Evolutionary conservation across 2,797 vertebrate genomes (phyloP).

Genomic region (Merluccius polli): DNA sequence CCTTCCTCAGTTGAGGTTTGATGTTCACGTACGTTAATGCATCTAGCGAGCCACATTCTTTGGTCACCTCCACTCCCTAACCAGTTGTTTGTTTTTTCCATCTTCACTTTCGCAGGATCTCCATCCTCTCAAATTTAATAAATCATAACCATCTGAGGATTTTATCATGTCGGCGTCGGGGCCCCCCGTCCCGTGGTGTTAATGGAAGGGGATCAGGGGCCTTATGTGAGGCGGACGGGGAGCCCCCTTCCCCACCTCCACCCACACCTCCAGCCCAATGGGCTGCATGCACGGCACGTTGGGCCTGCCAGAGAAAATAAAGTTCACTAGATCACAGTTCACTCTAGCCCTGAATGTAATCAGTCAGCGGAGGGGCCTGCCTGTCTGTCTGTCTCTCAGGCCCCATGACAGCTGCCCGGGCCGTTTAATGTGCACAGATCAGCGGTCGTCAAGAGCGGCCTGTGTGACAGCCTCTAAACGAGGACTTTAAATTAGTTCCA

Average conservation of each 20-base stretch:
- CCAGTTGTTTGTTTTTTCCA: constrained; percentile 50
- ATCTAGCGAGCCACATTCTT: not conserved
- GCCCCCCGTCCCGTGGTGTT: constrained; percentile 45
- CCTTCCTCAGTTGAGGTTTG: not conserved
- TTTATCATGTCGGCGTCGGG: constrained; percentile 30
- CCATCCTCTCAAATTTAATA: constrained; percentile 55
- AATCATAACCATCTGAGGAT: constrained; percentile 54
- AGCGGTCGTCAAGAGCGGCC: constrained; percentile 62
- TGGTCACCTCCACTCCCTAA: constrained; percentile 33
- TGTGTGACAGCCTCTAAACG: constrained; percentile 69
- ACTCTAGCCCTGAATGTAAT: constrained; percentile 68
- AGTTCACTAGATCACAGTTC: constrained; percentile 78
- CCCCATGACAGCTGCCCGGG: constrained; percentile 62
- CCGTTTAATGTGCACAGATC: constrained; percentile 70
- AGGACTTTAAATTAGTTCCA: constrained; percentile 76
- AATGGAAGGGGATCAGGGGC: constrained; percentile 59
- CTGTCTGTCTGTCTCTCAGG: constrained; percentile 61
- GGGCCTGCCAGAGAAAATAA: constrained; percentile 74
- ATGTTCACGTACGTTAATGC: not conserved
- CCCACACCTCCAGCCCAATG: constrained; percentile 39
- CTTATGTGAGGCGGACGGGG: constrained; percentile 18
- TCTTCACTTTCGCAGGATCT: constrained; percentile 23
- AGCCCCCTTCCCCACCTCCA: constrained; percentile 13
- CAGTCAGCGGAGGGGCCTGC: constrained; percentile 66
- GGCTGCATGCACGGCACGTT: constrained; percentile 65